Evolutionary conservation across 1,140 invertebrate genomes (phyloP), one percentile per base, ranked within the genome.

Genomic region (Drosophila ananassae): DNA sequence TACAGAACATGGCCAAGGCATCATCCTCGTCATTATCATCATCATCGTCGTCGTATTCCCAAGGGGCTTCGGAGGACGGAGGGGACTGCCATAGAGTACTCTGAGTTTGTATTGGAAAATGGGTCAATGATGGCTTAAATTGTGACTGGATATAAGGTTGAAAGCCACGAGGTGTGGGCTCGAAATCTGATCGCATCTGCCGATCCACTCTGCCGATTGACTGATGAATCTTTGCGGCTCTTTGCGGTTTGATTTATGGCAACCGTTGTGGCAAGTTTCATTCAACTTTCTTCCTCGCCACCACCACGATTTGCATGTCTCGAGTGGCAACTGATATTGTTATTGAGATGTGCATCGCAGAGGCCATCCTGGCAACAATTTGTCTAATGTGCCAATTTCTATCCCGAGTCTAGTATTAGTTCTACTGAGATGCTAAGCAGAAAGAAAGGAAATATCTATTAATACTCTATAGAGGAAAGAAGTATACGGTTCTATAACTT

Each of bases 71-170:
- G 46, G 63, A 44, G 46, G 63, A 44, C 41, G 32, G 44, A 24
- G 58, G 47, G 32, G 62, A 41, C n/a, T 44, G 13, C 8, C 13
- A 7, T n/a, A 41, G 4, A 9, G 44, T 2, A 44, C 21, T 60
- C 24, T n/a, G 8, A 22, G 21, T 47, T 47, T 21, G 53, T 71
- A 52, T 55, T 61, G 56, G 58, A 80, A 89, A 89, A 89, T 89
- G 79, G 83, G 83, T 89, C 83, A 89, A 89, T 89, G 84, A 89
- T 89, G 83, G 83, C 83, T 89, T 84, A 83, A 89, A 89, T 82
- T 85, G 82, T 87, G 82, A 28, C 51, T 55, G 62, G 62, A 50
- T 58, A 50, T 58, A 57, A 75, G 73, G 72, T 56, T 62, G 54
- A 71, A 58, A 59, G 66, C 46, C 32, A 51, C 24, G 76, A 71